These are phyloP conservation scores for Aplidium turbinatum DNA, from an alignment of 23 tunicate species.

Conservation along the genomic window DNA sequence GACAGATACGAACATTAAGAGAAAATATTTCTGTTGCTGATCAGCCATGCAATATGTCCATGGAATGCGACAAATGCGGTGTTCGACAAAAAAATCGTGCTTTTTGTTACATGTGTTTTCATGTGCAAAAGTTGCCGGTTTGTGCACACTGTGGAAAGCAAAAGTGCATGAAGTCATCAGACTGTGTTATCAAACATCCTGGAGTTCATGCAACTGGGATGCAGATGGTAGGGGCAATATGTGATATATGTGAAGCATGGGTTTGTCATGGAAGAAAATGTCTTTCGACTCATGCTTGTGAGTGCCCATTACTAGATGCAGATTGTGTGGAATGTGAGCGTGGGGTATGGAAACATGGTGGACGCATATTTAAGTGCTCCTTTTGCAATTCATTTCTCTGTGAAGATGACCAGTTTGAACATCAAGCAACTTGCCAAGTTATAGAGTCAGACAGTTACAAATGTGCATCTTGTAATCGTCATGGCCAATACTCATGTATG, in stretches of 20 bases:
- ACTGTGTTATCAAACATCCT: slow-evolving; percentile 77
- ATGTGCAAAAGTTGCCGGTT: slow-evolving; percentile 81
- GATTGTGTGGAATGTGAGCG: slow-evolving; percentile 79
- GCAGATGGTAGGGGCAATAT: slow-evolving; percentile 91
- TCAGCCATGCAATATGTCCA: slow-evolving; percentile 74
- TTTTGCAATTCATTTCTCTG: slow-evolving; percentile 77
- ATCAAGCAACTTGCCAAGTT: slow-evolving; percentile 91
- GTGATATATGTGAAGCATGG: slow-evolving; percentile 98
- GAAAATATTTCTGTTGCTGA: slow-evolving; percentile 46
- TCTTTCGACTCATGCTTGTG: slow-evolving; percentile 81
- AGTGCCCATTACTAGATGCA: slow-evolving; percentile 88
- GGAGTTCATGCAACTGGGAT: slow-evolving; percentile 68
- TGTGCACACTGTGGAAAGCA: slow-evolving; percentile 97
- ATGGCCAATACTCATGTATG: slow-evolving; percentile 91
- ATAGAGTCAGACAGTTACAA: slow-evolving; percentile 84
- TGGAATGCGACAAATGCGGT: slow-evolving; percentile 94
- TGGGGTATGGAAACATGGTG: slow-evolving; percentile 95
- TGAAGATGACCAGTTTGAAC: slow-evolving; percentile 98
- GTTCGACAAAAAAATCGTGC: slow-evolving; percentile 83
- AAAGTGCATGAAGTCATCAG: slow-evolving; percentile 89
- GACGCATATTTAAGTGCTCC: slow-evolving; percentile 87
- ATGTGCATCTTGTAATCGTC: slow-evolving; percentile 80
- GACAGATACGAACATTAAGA: slow-evolving; percentile 59
- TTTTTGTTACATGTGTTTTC: slow-evolving; percentile 77
- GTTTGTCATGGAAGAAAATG: slow-evolving; percentile 94